These are phyloP conservation scores for Steinernema feltiae DNA, from an alignment of 1,140 invertebrate species.

Conservation along the genomic window DNA sequence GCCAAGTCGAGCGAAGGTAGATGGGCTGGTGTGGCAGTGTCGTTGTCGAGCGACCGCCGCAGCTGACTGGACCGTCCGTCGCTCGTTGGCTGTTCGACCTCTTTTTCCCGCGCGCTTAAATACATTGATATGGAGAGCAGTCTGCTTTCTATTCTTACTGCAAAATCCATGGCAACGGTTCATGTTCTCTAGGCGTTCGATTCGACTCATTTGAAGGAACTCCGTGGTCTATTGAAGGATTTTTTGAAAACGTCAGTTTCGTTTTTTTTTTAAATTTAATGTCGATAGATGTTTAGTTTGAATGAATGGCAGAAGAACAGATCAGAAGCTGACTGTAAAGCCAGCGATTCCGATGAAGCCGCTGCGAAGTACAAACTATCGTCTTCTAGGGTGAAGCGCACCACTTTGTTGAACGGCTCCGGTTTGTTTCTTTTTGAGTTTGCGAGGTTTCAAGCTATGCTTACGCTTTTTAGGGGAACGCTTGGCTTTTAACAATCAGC, in stretches of 20 bases:
- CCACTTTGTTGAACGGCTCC: background rate
- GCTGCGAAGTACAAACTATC: background rate
- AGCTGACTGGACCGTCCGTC: background rate
- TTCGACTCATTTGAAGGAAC: constrained; percentile 34
- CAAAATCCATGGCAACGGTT: constrained; percentile 4
- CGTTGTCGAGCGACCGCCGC: background rate
- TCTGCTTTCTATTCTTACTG: no score
- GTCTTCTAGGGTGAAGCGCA: background rate
- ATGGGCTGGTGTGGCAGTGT: background rate
- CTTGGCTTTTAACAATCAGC: background rate
- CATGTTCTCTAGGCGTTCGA: constrained; percentile 36
- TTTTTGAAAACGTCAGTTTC: constrained; percentile 42
- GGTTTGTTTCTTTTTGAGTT: background rate
- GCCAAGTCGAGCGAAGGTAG: background rate
- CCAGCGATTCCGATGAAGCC: background rate
- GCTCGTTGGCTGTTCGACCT: background rate
- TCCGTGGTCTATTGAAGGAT: constrained; percentile 39
- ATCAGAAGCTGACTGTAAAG: background rate
- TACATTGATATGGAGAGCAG: no score
- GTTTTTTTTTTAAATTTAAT: background rate
- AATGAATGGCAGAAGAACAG: constrained; percentile 8
- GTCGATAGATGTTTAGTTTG: background rate
- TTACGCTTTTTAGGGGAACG: background rate
- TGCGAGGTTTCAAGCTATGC: background rate
- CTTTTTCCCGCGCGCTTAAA: background rate